phyloP scores from a whole-genome alignment of 2,888 invertebrate genomes.

The Zonitis immaculata region DNA sequence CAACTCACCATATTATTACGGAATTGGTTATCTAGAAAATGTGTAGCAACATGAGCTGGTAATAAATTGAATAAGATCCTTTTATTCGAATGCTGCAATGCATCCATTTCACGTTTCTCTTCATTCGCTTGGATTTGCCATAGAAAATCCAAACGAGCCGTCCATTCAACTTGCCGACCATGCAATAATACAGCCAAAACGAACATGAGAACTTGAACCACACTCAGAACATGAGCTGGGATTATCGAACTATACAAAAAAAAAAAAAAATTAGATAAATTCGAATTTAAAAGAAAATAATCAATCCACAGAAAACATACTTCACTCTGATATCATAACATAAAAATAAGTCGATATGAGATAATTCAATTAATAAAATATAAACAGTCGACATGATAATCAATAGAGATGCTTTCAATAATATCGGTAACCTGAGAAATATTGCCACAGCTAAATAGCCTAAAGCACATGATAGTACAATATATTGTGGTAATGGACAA shows the following conservation, averaged over 20 bases:
- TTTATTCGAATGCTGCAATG: constrained; percentile 84
- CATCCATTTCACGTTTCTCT: constrained; percentile 89
- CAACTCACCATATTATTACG: constrained; percentile 74
- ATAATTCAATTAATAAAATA: constrained; percentile 72
- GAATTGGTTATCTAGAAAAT: constrained; percentile 87
- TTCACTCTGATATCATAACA: constrained; percentile 75
- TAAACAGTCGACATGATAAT: constrained; percentile 76
- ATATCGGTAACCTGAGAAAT: constrained; percentile 76
- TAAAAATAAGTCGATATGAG: constrained; percentile 73
- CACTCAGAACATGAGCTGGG: constrained; percentile 73
- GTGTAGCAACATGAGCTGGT: constrained; percentile 87
- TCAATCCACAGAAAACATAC: constrained; percentile 52
- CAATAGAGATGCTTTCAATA: constrained; percentile 74
- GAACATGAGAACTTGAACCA: constrained; percentile 77
- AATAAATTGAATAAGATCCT: constrained; percentile 84
- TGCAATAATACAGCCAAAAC: constrained; percentile 79
- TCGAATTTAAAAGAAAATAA: not conserved
- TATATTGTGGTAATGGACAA: constrained; percentile 82
- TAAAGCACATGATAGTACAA: constrained; percentile 77
- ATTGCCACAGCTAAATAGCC: constrained; percentile 81
- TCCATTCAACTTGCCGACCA: constrained; percentile 86
- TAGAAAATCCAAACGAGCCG: constrained; percentile 75
- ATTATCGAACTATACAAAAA: constrained; percentile 51
- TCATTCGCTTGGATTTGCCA: constrained; percentile 85
- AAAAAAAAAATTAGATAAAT: too few species aligned